phyloP scores from a whole-genome alignment of 1,140 invertebrate species.

The Cepaea nemoralis region DNA sequence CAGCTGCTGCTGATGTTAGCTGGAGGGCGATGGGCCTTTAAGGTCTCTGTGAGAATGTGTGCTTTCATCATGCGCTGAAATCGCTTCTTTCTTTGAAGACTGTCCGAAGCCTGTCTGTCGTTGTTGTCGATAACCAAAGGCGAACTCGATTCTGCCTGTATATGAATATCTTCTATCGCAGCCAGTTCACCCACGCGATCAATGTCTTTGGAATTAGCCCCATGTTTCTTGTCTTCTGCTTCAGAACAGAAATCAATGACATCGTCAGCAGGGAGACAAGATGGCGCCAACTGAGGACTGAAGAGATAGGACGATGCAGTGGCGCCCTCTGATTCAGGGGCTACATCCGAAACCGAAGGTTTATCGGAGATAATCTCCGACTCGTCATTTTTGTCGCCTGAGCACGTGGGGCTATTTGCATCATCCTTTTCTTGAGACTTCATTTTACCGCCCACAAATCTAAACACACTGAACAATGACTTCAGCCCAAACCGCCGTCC shows the following conservation, averaged over 20 bases:
- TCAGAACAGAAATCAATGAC: neutral
- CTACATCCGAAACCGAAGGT: neutral
- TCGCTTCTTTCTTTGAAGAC: neutral
- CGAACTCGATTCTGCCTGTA: neutral
- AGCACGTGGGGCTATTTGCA: neutral
- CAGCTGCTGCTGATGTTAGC: neutral
- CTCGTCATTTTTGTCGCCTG: neutral
- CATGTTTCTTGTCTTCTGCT: neutral
- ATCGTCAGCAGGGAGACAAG: neutral
- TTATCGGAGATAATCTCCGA: neutral
- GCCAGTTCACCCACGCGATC: neutral
- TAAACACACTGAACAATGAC: slow-evolving; percentile 38
- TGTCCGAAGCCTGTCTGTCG: too few species aligned
- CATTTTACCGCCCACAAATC: slow-evolving; percentile 46
- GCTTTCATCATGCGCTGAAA: neutral
- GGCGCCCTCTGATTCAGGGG: neutral
- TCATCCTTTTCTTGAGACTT: slow-evolving; percentile 23
- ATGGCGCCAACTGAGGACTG: neutral
- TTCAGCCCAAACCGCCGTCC: slow-evolving; percentile 23
- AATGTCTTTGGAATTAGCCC: too few species aligned
- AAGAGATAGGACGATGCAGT: slow-evolving; percentile 11
- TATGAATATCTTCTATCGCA: neutral
- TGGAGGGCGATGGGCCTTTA: neutral
- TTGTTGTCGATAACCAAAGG: neutral
- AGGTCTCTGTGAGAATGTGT: neutral